Evolutionary conservation across 2,113 vertebrate species (phyloP).

Genomic region (Columba livia): DNA sequence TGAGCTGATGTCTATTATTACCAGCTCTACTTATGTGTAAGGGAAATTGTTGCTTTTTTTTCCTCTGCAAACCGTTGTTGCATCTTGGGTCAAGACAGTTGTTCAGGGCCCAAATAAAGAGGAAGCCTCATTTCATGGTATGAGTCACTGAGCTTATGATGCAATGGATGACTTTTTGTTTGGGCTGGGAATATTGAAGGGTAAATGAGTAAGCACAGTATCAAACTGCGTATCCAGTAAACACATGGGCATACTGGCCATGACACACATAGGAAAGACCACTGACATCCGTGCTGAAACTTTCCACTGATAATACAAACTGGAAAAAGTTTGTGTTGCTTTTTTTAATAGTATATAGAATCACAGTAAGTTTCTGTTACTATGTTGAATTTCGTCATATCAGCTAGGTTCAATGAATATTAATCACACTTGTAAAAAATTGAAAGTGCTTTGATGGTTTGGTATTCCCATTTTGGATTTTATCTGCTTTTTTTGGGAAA

Average conservation of each 20-base stretch:
- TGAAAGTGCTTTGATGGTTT: neutral
- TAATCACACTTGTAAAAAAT: neutral
- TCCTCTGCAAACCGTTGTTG: constrained; percentile 24
- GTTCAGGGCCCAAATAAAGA: constrained; percentile 30
- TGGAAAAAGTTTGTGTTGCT: neutral
- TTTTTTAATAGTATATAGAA: neutral
- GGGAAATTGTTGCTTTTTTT: neutral
- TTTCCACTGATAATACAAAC: neutral
- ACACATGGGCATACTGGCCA: neutral
- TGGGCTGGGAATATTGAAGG: neutral
- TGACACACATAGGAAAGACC: neutral
- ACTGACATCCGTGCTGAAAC: neutral
- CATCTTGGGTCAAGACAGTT: constrained; percentile 17
- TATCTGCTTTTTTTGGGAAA: neutral
- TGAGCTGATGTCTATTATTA: constrained; percentile 5
- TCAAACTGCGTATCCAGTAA: neutral
- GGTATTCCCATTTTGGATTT: neutral
- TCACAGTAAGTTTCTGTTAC: neutral
- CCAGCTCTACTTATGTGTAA: neutral
- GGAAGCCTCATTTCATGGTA: constrained; percentile 33
- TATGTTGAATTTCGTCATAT: neutral
- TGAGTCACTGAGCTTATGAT: constrained; percentile 29
- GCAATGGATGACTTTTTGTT: neutral
- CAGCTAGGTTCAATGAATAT: neutral
- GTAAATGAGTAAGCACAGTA: neutral